Conservation (phyloP, 2,888 invertebrate genomes). For the Tachina fera region DNA sequence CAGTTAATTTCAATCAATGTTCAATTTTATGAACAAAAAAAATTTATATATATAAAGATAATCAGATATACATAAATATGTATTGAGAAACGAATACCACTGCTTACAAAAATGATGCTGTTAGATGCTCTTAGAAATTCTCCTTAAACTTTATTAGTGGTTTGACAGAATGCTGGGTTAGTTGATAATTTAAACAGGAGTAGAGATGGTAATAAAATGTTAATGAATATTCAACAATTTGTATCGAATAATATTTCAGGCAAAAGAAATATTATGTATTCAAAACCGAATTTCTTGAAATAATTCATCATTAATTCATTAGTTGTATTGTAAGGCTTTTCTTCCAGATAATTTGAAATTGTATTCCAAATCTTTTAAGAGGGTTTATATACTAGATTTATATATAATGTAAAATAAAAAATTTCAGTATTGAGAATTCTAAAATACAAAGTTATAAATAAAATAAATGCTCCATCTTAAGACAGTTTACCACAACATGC, state of each 20-base stretch:
- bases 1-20: constrained; percentile 59
- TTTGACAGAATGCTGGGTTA: constrained; percentile 6
- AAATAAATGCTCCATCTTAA: too few relatives aligned
- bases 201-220: not conserved
- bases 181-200: not conserved
- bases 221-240: constrained; percentile 22
- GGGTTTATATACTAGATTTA: too few relatives aligned
- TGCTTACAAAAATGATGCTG: constrained; percentile 10
- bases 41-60: not conserved
- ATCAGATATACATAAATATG: not conserved
- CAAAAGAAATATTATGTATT: not conserved
- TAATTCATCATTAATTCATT: too few relatives aligned
- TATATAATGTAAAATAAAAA: too few relatives aligned
- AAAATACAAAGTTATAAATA: too few relatives aligned
- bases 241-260: not conserved
- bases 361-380: too few relatives aligned
- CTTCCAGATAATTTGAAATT: too few relatives aligned
- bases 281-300: not conserved
- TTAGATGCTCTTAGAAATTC: constrained; percentile 1
- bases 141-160: constrained; percentile 22
- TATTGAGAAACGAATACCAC: constrained; percentile 6
- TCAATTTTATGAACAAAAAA: constrained; percentile 1
- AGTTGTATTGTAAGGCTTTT: too few relatives aligned
- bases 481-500: too few relatives aligned
- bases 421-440: too few relatives aligned